A percentile compares a stretch with the other conserved stretches of the same genome.
These are phyloP conservation scores for Sebastes dallii DNA, from an alignment of 2,797 vertebrate species.

Conservation along the genomic window DNA sequence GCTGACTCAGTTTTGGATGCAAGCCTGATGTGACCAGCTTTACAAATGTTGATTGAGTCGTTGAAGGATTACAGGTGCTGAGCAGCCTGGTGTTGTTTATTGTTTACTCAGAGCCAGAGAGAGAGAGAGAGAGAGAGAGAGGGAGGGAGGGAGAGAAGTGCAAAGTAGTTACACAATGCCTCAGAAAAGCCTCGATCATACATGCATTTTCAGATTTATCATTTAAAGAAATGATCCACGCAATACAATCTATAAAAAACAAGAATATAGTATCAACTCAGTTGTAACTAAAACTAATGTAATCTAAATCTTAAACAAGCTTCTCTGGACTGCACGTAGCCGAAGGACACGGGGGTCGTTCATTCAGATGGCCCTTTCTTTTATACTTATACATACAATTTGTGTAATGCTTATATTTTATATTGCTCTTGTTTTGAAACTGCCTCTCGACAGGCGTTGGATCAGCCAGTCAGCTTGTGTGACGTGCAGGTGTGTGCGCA, in stretches of 20 bases:
- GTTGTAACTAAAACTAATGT: neutral
- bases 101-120: constrained; percentile 53
- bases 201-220: neutral
- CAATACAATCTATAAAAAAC: neutral
- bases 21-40: constrained; percentile 69
- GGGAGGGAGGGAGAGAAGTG: neutral
- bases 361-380: neutral
- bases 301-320: neutral
- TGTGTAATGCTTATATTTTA: neutral
- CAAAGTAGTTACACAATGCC: constrained; percentile 20
- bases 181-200: constrained; percentile 18
- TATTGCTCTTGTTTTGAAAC: neutral
- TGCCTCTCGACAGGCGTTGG: neutral
- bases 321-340: neutral
- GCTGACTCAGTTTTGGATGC: constrained; percentile 58
- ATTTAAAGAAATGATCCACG: neutral
- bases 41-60: constrained; percentile 81
- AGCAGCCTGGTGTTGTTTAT: constrained; percentile 68
- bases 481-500: neutral
- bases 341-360: neutral
- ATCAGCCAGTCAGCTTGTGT: neutral
- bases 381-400: neutral
- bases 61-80: constrained; percentile 73
- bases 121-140: neutral
- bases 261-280: neutral